phyloP scores from a whole-genome alignment of 2,888 invertebrate genomes.

The Eurytoma adleriae region DNA sequence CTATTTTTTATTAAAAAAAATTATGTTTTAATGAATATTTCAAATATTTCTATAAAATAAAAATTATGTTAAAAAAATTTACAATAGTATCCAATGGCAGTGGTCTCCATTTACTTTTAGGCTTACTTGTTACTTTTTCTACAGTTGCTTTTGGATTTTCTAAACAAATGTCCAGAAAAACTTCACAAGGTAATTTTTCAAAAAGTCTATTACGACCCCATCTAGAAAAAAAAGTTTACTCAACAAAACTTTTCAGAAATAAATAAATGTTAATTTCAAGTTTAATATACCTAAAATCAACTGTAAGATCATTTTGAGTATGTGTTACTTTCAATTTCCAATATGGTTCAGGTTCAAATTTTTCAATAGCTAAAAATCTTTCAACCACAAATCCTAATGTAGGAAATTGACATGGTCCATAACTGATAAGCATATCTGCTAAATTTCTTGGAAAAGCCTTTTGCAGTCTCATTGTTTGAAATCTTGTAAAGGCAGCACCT shows the following conservation, averaged over 20 bases:
- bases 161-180: conserved; percentile 87
- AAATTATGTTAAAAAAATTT: conserved; percentile 80
- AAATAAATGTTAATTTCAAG: background rate
- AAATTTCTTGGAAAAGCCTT: conserved; percentile 86
- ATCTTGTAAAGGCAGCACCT: conserved; percentile 98
- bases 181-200: conserved; percentile 88
- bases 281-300: conserved; percentile 82
- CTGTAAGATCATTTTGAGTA: conserved; percentile 84
- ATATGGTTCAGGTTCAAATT: conserved; percentile 94
- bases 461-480: conserved; percentile 94
- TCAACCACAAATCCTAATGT: conserved; percentile 99
- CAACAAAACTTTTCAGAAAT: background rate
- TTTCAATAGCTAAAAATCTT: conserved; percentile 93
- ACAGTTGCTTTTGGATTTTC: conserved; percentile 87
- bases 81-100: conserved; percentile 96
- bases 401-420: conserved; percentile 99
- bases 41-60: conserved; percentile 25
- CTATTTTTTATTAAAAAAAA: conserved; percentile 74
- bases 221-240: conserved; percentile 58
- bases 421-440: conserved; percentile 91
- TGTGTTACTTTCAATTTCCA: conserved; percentile 97
- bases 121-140: conserved; percentile 86
- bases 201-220: conserved; percentile 95
- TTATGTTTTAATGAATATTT: conserved; percentile 7
- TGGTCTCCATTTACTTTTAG: conserved; percentile 97